These are phyloP conservation scores for Papilio helenus DNA, from an alignment of 1,140 invertebrate genomes.

Conservation along the genomic window DNA sequence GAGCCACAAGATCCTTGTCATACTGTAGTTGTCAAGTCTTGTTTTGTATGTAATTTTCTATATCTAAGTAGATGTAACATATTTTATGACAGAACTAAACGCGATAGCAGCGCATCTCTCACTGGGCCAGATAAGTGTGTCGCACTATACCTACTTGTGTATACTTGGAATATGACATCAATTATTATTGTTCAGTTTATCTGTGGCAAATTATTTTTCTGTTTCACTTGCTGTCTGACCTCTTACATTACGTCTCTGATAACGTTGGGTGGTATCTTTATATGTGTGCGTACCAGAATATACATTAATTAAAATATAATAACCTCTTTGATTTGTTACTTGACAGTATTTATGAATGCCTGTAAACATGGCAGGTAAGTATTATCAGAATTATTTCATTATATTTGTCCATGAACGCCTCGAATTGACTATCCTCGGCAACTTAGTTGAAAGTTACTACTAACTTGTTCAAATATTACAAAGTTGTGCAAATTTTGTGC, in stretches of 20 bases:
- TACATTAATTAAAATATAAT: slow-evolving; percentile 68
- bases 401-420: not conserved
- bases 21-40: too few relatives aligned
- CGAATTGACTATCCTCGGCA: not conserved
- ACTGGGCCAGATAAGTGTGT: not conserved
- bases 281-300: slow-evolving; percentile 46
- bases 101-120: not conserved
- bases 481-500: not conserved
- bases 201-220: slow-evolving; percentile 79
- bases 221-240: slow-evolving; percentile 67
- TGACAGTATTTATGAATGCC: slow-evolving; percentile 7
- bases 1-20: too few relatives aligned
- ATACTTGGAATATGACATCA: slow-evolving; percentile 57
- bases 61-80: not conserved
- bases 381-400: not conserved
- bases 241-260: slow-evolving; percentile 52
- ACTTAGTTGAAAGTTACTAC: not conserved
- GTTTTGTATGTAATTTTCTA: not conserved
- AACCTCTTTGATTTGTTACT: slow-evolving; percentile 41
- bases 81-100: not conserved
- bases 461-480: not conserved
- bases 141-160: not conserved
- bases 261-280: slow-evolving; percentile 52
- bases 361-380: not conserved
- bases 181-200: slow-evolving; percentile 65